Base-by-base conservation (phyloP, 2,113 vertebrate species). In the Chloroceryle aenea region DNA sequence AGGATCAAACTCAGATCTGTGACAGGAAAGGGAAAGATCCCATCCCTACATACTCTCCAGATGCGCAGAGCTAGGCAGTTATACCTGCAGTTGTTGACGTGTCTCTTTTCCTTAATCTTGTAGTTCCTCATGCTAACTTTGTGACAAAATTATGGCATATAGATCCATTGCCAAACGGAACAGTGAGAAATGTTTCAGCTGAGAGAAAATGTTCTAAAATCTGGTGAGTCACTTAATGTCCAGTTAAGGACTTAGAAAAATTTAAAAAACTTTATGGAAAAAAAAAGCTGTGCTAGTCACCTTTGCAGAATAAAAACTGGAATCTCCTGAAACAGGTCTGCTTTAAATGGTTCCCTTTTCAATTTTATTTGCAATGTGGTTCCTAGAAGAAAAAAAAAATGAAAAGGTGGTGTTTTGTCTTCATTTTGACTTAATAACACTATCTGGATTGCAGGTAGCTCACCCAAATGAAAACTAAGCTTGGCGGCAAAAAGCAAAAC, bases 141-240 rank as follows among this genome's bases (percentile, higher is more conserved):
- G 77, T 11, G 52, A 89, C 55, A 71, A 86, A 91, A 81, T 47
- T 75, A 30, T 64, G 52, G 55, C 84, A 89, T 61, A 48, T 89
- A 94, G 93, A 52, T 84, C 34, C 42, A 61, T 66, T 95, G 72
- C 93, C 76, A 93, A 95, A 88, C 85, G 87, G 85, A 83, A 89
- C 12, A 82, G 53, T 34, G 53, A 87, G 34, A 92, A 95, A 90
- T 61, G 38, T 83, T 90, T 83, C 52, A 91, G 47, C 38, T 7
- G 32, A 90, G 83, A 83, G 75, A 76, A 92, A 91, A 52, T 45
- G 53, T 87, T 89, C 73, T 93, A 79, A 81, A 74, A 85, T 29
- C 47, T 89, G 50, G 45, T 81, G 61, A 95, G 69, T 85, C 85
- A 96, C 22, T 45, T 66, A 68, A 68, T n/a, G 80, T 88, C 68